phyloP scores from a whole-genome alignment of 2,797 vertebrate species.

The Hemibagrus guttatus region DNA sequence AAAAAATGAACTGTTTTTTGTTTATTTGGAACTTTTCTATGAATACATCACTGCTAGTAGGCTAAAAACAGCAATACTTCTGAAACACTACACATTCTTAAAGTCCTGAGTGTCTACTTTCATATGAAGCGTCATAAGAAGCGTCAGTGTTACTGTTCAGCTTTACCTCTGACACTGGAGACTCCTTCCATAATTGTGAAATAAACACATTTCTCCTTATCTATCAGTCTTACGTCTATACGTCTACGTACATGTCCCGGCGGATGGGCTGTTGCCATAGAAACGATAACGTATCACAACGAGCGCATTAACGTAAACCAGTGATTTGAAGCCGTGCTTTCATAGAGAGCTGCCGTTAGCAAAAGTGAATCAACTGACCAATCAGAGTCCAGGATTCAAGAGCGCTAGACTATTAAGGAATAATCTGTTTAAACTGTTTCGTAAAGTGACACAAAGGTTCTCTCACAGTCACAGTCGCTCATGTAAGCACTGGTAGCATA shows the following conservation, averaged over 20 bases:
- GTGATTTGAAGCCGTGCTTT: not conserved
- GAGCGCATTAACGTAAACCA: no score
- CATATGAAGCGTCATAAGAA: no score
- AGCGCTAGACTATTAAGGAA: not conserved
- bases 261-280: not conserved
- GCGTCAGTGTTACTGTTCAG: no score
- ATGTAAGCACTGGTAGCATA: not conserved
- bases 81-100: no score
- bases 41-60: no score
- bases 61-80: no score
- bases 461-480: not conserved
- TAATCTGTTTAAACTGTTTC: not conserved
- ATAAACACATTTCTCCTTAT: not conserved
- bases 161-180: not conserved
- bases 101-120: no score
- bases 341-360: not conserved
- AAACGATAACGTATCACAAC: not conserved
- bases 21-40: no score
- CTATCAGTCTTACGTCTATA: not conserved
- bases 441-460: not conserved
- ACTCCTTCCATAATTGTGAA: not conserved
- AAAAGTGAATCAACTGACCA: not conserved
- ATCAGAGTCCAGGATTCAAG: not conserved
- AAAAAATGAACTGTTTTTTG: no score
- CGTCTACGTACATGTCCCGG: not conserved